A percentile compares a stretch with the other conserved stretches of the same genome.
Conservation (phyloP, 2,113 vertebrate species). For the Carlito syrichta region DNA sequence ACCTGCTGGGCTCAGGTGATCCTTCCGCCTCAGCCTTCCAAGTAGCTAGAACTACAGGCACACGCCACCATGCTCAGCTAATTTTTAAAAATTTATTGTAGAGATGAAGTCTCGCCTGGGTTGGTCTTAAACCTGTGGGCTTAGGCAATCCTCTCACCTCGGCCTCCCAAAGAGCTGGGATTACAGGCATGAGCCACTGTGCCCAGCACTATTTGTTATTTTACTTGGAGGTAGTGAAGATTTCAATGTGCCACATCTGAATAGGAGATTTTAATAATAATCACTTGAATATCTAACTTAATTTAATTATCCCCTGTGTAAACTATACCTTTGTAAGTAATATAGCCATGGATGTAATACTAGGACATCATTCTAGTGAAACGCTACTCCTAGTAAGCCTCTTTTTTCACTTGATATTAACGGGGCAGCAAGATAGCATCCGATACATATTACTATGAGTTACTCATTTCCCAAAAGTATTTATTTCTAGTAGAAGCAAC, state of each 20-base stretch:
- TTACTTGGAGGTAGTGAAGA: neutral
- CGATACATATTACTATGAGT: neutral
- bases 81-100: too few species aligned
- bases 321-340: neutral
- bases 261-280: neutral
- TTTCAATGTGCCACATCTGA: neutral
- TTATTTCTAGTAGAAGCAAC: neutral
- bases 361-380: neutral
- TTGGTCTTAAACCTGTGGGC: too few species aligned
- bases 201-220: conserved; percentile 27
- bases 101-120: too few species aligned
- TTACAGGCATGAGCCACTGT: too few species aligned
- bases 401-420: neutral
- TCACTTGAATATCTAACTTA: neutral
- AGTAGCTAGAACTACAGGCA: too few species aligned
- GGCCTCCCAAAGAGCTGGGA: too few species aligned
- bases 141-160: too few species aligned
- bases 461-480: neutral
- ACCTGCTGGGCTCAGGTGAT: too few species aligned
- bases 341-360: neutral
- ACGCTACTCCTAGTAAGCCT: neutral
- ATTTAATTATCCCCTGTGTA: neutral
- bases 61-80: too few species aligned
- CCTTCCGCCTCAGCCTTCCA: too few species aligned
- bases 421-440: neutral